phyloP scores from a whole-genome alignment of 2,888 invertebrate species.

The Callosobruchus maculatus region DNA sequence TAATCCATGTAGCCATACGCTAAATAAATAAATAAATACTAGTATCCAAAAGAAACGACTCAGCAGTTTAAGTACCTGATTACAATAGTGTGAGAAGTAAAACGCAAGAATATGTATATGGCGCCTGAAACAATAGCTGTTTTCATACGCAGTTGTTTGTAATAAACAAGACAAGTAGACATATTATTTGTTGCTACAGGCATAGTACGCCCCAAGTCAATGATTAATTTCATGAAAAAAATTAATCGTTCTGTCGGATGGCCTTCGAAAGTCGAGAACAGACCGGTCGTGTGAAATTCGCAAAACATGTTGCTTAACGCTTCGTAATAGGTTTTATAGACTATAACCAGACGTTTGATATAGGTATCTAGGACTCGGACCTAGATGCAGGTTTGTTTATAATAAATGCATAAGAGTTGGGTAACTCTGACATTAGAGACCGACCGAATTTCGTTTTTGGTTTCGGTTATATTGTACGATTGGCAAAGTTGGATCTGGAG shows the following conservation, averaged over 20 bases:
- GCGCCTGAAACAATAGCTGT: not conserved
- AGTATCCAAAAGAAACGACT: too few species aligned
- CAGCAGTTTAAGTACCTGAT: too few species aligned
- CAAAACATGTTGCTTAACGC: not conserved
- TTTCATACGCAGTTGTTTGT: not conserved
- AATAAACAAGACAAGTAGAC: not conserved
- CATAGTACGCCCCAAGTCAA: not conserved
- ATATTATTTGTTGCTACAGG: not conserved
- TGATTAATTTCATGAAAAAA: not conserved
- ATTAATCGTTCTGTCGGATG: not conserved
- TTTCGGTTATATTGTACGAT: too few species aligned
- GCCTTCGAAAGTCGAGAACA: not conserved
- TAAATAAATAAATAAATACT: too few species aligned
- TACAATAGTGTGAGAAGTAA: not conserved
- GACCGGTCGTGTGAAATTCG: not conserved
- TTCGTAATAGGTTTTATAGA: not conserved
- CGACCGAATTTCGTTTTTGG: too few species aligned
- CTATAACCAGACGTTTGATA: not conserved
- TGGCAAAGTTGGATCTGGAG: too few species aligned
- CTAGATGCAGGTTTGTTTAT: not conserved
- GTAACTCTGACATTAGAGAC: too few species aligned
- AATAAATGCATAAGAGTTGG: not conserved
- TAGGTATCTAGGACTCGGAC: not conserved
- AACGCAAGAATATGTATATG: not conserved
- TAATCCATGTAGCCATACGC: too few species aligned